phyloP scores from a whole-genome alignment of 2,113 vertebrate genomes.

The Bufo gargarizans region DNA sequence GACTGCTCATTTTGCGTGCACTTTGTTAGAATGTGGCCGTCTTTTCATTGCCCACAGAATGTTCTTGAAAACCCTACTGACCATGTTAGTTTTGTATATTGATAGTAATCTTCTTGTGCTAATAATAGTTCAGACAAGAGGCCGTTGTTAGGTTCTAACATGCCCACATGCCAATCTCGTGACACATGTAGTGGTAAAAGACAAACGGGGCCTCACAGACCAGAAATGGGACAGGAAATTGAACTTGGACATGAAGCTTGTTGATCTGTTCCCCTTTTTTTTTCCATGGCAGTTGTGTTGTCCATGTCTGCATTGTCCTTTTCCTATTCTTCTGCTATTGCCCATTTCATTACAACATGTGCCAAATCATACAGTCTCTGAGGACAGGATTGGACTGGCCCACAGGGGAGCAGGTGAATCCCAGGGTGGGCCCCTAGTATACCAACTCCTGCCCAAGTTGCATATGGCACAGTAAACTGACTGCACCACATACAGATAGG shows the following conservation, averaged over 20 bases:
- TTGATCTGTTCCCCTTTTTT: not conserved
- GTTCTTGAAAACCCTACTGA: not conserved
- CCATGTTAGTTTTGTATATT: not conserved
- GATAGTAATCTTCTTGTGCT: not conserved
- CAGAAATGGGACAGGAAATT: not conserved
- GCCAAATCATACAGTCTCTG: constrained; percentile 5
- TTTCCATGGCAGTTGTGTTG: not conserved
- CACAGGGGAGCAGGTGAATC: too few species aligned
- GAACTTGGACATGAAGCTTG: not conserved
- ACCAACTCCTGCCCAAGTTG: too few species aligned
- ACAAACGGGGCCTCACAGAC: not conserved
- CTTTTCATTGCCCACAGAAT: not conserved
- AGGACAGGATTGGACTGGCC: not conserved
- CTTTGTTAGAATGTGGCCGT: not conserved
- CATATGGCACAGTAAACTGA: too few species aligned
- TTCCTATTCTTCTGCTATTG: too few species aligned
- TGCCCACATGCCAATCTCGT: not conserved
- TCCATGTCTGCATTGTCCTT: not conserved
- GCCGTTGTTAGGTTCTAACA: not conserved
- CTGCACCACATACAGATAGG: too few species aligned
- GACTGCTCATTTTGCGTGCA: not conserved
- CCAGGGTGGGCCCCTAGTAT: too few species aligned
- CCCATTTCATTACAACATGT: not conserved
- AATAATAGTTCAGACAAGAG: not conserved
- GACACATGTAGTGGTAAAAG: not conserved